Conservation (phyloP, 2,113 vertebrate genomes). For the Acrocephalus kingi region DNA sequence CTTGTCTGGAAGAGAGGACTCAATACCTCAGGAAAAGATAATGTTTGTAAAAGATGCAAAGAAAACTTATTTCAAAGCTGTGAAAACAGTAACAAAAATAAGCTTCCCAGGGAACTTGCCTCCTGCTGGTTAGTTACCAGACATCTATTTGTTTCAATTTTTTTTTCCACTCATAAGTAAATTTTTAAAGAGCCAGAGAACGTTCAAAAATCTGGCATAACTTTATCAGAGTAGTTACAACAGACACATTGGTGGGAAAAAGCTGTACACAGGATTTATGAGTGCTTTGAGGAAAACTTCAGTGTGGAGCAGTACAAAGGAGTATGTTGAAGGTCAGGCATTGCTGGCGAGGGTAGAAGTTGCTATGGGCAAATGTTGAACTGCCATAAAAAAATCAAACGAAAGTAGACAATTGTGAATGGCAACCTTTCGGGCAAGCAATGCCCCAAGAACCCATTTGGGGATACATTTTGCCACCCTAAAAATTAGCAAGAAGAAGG, state of each 20-base stretch:
- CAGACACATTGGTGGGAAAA: conserved; percentile 3
- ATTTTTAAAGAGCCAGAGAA: background rate
- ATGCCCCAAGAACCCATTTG: background rate
- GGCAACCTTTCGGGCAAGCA: background rate
- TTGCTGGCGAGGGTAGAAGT: background rate
- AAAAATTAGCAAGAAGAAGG: background rate
- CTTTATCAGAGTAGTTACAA: background rate
- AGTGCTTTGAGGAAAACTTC: conserved; percentile 9
- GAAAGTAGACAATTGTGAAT: conserved; percentile 39
- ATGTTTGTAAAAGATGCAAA: background rate
- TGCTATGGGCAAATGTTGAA: background rate
- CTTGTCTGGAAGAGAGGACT: background rate
- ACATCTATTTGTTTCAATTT: background rate
- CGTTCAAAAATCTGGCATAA: background rate
- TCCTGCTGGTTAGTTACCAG: conserved; percentile 27
- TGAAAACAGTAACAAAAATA: conserved; percentile 19
- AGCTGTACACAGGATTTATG: background rate
- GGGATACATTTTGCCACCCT: background rate
- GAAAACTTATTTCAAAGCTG: conserved; percentile 31
- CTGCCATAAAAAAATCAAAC: background rate
- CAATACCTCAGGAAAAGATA: background rate
- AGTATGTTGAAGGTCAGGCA: background rate
- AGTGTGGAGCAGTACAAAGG: background rate
- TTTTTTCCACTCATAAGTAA: background rate
- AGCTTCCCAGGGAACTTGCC: background rate